Base-by-base conservation (phyloP, 2,888 invertebrate genomes). In the Drosophila yooni region DNA sequence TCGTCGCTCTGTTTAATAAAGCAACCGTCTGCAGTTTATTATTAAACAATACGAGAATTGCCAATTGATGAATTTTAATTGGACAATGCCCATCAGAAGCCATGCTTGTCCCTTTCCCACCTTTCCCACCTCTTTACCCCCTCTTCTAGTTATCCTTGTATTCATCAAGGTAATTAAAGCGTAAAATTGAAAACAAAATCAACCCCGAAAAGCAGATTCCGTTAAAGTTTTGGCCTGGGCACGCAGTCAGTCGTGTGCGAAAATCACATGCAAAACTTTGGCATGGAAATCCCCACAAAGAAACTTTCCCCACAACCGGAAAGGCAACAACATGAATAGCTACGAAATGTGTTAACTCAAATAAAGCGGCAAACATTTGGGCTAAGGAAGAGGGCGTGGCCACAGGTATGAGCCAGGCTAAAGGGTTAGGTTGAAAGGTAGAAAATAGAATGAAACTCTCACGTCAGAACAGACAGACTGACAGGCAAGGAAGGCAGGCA, bases 151-250 rank as follows among this genome's bases (percentile, higher is more conserved):
- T 70, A 46, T 52, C 25, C 43, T 33, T 38, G 58, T 71, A 83
- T 88, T 81, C 83, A 85, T 76, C 80, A 74, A 70, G 83, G 83
- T 82, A 87, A 87, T 87, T 87, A 87, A 85, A 87, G 85, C 89
- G 83, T 88, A 71, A 86, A 89, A 87, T 82, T 76, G 78, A 80
- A 81, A 89, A 88, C 83, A 82, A 85, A 88, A 78, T 79, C 71
- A 57, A 48, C 18, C 33, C 54, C 50, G 29, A 51, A 50, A 69
- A 50, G 25, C 36, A 74, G 51, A 60, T 68, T 34, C 68, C 51
- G 34, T 70, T 68, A 59, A 76, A 72, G 76, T 83, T 78, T 65
- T 69, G 33, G 40, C 21, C 31, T 57, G 62, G 43, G 64, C 50
- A 54, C 52, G 72, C 81, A 78, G 73, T 74, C 69, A 70, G 62